A percentile compares a stretch with the other conserved stretches of the same genome.
Evolutionary conservation across 2,113 vertebrate species (phyloP).

Genomic region (Pseudopodoces humilis): DNA sequence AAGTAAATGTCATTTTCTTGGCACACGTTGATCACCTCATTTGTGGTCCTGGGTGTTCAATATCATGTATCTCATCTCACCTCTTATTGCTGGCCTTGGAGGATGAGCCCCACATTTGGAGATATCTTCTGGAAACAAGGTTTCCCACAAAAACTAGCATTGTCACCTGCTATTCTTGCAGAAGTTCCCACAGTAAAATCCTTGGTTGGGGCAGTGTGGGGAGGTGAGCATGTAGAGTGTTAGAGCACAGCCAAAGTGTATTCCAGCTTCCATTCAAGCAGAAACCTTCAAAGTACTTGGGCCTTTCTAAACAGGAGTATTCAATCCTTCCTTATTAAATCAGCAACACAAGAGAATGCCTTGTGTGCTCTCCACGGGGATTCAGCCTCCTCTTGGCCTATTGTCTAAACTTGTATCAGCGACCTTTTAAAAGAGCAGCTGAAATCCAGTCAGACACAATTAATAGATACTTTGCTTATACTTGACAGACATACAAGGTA

Average conservation of each 20-base stretch:
- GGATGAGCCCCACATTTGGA: background rate
- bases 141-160: background rate
- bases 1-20: background rate
- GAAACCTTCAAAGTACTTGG: conserved; percentile 24
- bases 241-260: conserved; percentile 5
- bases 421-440: conserved; percentile 25
- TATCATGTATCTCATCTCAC: background rate
- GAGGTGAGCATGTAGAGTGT: background rate
- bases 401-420: background rate
- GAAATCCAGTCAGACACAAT: conserved; percentile 61
- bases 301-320: conserved; percentile 25
- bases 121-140: background rate
- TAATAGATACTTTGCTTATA: conserved; percentile 54
- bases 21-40: background rate
- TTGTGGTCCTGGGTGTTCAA: background rate
- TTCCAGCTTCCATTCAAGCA: conserved; percentile 36
- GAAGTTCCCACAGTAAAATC: background rate
- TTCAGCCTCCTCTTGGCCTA: conserved; percentile 2
- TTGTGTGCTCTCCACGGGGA: background rate
- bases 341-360: conserved; percentile 9
- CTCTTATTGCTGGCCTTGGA: background rate
- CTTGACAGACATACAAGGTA: conserved; percentile 51
- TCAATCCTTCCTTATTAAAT: conserved; percentile 32
- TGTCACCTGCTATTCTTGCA: background rate
- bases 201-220: background rate